phyloP scores from a whole-genome alignment of 2,888 invertebrate genomes.

The Drosophila pseudotalamancana region DNA sequence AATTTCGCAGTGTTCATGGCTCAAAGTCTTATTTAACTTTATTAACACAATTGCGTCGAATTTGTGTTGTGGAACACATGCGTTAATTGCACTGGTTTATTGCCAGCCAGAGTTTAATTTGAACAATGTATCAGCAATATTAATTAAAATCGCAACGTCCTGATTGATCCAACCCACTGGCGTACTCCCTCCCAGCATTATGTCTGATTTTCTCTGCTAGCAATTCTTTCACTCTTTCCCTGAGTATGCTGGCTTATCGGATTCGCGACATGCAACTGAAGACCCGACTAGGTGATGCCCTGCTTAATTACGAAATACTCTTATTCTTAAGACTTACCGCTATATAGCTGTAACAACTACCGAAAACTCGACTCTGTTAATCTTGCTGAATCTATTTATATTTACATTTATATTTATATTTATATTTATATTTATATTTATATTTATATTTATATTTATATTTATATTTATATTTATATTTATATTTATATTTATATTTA shows the following conservation, averaged over 20 bases:
- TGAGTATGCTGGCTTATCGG: conserved; percentile 21
- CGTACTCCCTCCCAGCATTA: conserved; percentile 19
- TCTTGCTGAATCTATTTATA: too few species aligned
- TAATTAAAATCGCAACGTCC: conserved; percentile 62
- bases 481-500: too few species aligned
- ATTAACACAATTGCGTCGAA: background rate
- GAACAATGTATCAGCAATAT: conserved; percentile 68
- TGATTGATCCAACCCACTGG: conserved; percentile 60
- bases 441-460: too few species aligned
- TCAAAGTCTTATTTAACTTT: too few species aligned
- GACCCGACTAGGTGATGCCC: background rate
- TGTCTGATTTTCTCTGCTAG: background rate
- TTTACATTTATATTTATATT: too few species aligned
- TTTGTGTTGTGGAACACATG: conserved; percentile 9
- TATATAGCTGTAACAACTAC: too few species aligned
- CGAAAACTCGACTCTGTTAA: too few species aligned
- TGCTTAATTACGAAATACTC: too few species aligned
- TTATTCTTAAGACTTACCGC: too few species aligned
- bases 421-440: too few species aligned
- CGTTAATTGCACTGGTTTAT: conserved; percentile 57
- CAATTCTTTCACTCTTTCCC: conserved; percentile 55
- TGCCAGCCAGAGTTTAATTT: conserved; percentile 69
- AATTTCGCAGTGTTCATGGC: too few species aligned
- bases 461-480: too few species aligned
- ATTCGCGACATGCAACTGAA: conserved; percentile 1